Percentiles rank a stretch among this genome's conserved stretches.
Conservation (phyloP, 2,797 vertebrate species). For the Psittacula derbiana region DNA sequence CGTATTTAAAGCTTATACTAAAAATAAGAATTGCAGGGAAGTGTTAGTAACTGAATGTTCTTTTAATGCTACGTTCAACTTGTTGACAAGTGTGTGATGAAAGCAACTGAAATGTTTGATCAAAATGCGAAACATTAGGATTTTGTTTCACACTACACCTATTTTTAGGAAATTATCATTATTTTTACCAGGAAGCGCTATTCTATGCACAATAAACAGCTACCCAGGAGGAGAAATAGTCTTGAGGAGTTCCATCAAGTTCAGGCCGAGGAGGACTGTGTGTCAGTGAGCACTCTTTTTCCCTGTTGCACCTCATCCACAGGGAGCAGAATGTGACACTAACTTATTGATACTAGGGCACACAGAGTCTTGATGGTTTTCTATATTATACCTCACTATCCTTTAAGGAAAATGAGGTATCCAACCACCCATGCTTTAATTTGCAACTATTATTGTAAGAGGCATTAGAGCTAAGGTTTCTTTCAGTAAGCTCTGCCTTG, state of each 20-base stretch:
- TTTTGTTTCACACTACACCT: background rate
- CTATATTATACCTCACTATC: background rate
- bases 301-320: rapidly evolving
- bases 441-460: background rate
- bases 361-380: background rate
- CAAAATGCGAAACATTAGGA: background rate
- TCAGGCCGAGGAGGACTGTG: background rate
- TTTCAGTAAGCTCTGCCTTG: background rate
- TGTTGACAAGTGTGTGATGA: background rate
- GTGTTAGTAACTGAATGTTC: background rate
- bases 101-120: background rate
- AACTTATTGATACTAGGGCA: background rate
- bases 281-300: background rate
- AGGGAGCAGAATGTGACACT: background rate
- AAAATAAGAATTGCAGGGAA: background rate
- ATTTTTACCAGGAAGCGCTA: background rate
- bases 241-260: background rate
- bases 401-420: background rate
- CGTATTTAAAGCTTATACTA: background rate
- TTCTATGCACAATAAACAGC: background rate
- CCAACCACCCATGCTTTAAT: background rate
- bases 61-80: background rate
- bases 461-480: background rate
- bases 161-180: background rate
- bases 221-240: background rate